Evolutionary conservation across 2,797 vertebrate genomes (phyloP).

Genomic region (Notamacropus eugenii): DNA sequence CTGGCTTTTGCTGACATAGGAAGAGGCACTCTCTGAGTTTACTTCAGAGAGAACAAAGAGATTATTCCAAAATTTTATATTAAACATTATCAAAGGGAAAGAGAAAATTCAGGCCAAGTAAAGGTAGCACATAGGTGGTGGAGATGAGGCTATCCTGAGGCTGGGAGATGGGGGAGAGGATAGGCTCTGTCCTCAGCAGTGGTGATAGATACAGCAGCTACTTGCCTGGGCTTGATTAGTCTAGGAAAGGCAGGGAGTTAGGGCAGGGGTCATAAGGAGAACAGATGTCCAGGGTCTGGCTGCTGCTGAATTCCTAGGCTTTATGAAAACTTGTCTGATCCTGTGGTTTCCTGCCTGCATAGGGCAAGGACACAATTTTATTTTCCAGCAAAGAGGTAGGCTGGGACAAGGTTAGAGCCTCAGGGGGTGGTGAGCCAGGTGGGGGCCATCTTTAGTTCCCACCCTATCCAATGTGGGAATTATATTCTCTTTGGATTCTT

Average conservation of each 20-base stretch:
- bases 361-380: neutral
- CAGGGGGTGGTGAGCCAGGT: neutral
- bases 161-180: neutral
- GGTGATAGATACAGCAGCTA: neutral
- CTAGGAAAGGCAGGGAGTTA: neutral
- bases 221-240: neutral
- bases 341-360: neutral
- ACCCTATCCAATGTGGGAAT: slow-evolving; percentile 8
- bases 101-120: neutral
- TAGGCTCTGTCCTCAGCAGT: neutral
- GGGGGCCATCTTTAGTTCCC: neutral
- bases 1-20: no score
- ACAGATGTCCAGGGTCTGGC: neutral
- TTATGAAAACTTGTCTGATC: neutral
- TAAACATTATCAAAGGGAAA: no score
- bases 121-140: neutral
- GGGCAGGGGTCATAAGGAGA: neutral
- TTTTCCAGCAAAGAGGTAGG: neutral
- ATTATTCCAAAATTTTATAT: no score
- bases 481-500: slow-evolving; percentile 55
- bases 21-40: no score
- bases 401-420: neutral
- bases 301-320: neutral
- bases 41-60: no score
- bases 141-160: neutral